Percentiles rank a stretch among this genome's conserved stretches.
These are phyloP conservation scores for Lumbricus terrestris DNA, from an alignment of 2,888 invertebrate genomes.

Conservation along the genomic window DNA sequence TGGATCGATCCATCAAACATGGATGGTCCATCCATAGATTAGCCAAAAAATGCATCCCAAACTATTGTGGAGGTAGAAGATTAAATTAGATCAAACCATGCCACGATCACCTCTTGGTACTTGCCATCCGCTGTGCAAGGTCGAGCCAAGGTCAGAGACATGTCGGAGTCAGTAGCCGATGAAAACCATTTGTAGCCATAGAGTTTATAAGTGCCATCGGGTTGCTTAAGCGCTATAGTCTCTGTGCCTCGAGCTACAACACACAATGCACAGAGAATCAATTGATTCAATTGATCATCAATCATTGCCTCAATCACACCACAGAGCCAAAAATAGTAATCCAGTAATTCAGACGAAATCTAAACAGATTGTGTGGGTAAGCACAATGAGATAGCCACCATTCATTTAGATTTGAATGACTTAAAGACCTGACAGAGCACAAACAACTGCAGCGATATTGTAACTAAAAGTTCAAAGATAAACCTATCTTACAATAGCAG, in stretches of 20 bases:
- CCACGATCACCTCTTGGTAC: background rate
- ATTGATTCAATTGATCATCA: too few relatives aligned
- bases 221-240: slow-evolving; percentile 60
- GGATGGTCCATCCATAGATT: background rate
- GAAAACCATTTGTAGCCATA: slow-evolving; percentile 67
- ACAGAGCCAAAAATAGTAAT: background rate
- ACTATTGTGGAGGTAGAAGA: background rate
- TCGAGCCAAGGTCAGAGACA: slow-evolving; percentile 64
- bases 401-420: too few relatives aligned
- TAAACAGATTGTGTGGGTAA: background rate
- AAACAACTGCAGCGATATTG: too few relatives aligned
- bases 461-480: too few relatives aligned
- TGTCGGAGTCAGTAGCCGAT: slow-evolving; percentile 65
- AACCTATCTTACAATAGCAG: too few relatives aligned
- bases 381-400: too few relatives aligned
- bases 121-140: slow-evolving; percentile 53
- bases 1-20: too few relatives aligned
- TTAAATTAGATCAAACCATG: background rate
- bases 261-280: too few relatives aligned
- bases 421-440: too few relatives aligned
- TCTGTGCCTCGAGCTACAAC: slow-evolving; percentile 62
- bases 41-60: background rate
- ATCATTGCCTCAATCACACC: background rate
- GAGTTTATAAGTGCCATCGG: slow-evolving; percentile 58
- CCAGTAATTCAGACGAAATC: background rate